These are phyloP conservation scores for Sciurus carolinensis DNA, from an alignment of 2,797 vertebrate species.

Conservation along the genomic window DNA sequence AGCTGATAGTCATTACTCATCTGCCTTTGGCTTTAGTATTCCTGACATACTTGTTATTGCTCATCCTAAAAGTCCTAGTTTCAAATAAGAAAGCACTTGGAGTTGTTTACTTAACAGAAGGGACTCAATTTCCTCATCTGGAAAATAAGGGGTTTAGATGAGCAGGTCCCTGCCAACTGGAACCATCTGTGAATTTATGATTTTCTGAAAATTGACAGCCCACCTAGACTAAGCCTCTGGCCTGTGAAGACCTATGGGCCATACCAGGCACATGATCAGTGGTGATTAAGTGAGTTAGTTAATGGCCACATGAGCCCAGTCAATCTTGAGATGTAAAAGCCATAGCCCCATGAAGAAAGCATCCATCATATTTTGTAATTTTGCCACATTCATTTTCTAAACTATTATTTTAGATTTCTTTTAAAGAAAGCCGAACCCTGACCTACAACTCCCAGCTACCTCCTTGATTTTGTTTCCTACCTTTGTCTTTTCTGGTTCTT, in stretches of 20 bases:
- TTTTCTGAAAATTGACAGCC: constrained; percentile 33
- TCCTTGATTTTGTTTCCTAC: neutral
- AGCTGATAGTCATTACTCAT: constrained; percentile 82
- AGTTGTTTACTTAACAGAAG: constrained; percentile 67
- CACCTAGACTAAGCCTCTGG: neutral
- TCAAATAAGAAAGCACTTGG: constrained; percentile 63
- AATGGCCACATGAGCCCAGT: neutral
- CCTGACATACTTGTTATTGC: constrained; percentile 78
- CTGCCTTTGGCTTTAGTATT: constrained; percentile 83
- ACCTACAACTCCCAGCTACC: neutral
- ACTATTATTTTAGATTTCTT: neutral
- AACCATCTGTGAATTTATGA: neutral
- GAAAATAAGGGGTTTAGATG: constrained; percentile 19
- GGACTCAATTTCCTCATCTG: constrained; percentile 46
- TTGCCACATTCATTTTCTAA: neutral
- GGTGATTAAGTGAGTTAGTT: neutral
- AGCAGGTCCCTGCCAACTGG: constrained; percentile 8
- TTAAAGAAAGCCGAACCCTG: neutral
- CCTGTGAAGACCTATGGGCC: neutral
- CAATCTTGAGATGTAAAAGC: neutral
- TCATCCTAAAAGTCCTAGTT: constrained; percentile 72
- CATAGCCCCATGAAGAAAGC: neutral
- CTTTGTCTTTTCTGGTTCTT: neutral
- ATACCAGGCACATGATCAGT: neutral
- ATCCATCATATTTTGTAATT: constrained; percentile 1